Conservation (phyloP, 2,797 vertebrate species). For the Sebastes diaconus region DNA sequence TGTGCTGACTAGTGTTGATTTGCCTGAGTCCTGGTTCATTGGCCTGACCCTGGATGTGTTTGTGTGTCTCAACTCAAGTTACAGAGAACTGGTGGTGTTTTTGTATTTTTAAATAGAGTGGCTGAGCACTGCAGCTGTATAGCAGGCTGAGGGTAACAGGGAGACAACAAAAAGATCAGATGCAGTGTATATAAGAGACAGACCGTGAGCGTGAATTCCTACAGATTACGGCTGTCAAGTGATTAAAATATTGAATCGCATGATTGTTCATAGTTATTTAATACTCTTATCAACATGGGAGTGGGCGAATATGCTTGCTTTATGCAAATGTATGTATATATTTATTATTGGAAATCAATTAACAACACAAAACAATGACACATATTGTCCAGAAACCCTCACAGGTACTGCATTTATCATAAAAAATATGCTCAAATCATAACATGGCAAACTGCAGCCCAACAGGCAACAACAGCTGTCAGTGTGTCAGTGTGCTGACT, state of each 20-base stretch:
- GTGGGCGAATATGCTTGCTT: rapidly evolving
- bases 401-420: no score
- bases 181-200: neutral
- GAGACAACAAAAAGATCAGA: neutral
- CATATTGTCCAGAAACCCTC: no score
- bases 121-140: constrained; percentile 10
- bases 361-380: no score
- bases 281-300: no score
- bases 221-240: neutral
- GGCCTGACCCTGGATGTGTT: neutral
- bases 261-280: no score
- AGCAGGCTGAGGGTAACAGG: neutral
- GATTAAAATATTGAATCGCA: no score
- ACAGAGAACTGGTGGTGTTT: constrained; percentile 31
- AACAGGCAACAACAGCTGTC: no score
- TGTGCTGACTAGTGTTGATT: constrained; percentile 16
- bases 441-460: no score
- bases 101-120: constrained; percentile 13
- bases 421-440: no score
- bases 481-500: no score
- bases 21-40: constrained; percentile 8
- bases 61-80: constrained; percentile 46
- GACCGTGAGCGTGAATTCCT: no score
- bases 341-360: rapidly evolving
- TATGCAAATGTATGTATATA: no score